Percentiles rank a stretch among this genome's conserved stretches.
phyloP scores from a whole-genome alignment of 2,113 vertebrate species.

The Malurus cyaneus region DNA sequence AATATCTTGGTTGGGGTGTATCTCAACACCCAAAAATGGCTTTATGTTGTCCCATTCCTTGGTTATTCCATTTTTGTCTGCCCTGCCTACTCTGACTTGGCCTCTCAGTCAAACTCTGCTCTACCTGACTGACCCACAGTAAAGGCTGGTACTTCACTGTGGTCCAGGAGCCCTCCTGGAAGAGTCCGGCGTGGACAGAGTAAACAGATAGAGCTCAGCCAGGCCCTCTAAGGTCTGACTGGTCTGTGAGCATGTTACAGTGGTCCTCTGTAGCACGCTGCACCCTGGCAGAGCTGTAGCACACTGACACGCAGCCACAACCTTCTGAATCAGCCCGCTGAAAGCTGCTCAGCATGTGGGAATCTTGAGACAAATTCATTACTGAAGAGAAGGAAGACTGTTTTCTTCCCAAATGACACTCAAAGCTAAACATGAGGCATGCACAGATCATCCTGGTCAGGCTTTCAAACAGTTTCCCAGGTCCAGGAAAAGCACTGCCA shows the following conservation, averaged over 20 bases:
- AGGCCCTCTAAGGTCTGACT: background rate
- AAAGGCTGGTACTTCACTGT: background rate
- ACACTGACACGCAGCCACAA: background rate
- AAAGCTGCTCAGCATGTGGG: background rate
- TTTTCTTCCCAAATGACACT: background rate
- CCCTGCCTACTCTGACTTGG: background rate
- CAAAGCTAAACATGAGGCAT: background rate
- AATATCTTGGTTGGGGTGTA: background rate
- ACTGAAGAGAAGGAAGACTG: background rate
- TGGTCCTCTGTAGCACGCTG: background rate
- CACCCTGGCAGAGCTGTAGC: background rate
- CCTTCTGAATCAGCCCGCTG: background rate
- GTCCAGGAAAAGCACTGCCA: background rate
- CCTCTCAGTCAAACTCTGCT: background rate
- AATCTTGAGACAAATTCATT: background rate
- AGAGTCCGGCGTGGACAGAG: background rate
- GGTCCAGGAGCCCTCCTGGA: background rate
- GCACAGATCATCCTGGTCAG: background rate
- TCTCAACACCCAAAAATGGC: background rate
- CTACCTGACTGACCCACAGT: background rate
- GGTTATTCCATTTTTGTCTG: background rate
- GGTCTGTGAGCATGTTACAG: background rate
- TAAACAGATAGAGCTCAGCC: background rate
- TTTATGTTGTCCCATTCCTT: background rate
- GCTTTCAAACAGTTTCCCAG: background rate